Base-by-base conservation (phyloP, 2,113 vertebrate genomes). In the Nothoprocta pentlandii region DNA sequence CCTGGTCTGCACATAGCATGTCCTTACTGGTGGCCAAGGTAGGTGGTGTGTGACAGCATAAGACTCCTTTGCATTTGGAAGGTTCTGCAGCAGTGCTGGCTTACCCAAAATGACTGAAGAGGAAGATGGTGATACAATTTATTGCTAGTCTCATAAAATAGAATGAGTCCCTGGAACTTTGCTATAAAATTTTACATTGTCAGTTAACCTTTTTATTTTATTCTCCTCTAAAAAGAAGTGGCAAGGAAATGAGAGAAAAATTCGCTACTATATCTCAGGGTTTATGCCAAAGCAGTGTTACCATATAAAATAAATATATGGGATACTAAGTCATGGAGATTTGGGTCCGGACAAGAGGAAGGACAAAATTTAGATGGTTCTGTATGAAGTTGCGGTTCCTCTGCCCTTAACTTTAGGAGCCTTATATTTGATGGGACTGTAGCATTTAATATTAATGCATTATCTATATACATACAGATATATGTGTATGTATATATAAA, bases 1-100 rank as follows among this genome's bases (percentile, higher is more conserved):
- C 16, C 68, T 74, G 36, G n/a, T 41, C 20, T 47, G 7, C 22
- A 7, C 17, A 16, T 12, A 71, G 36, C 68, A 21, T 16, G 15
- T 12, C 41, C 10, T 47, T 54, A 30, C 36, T 63, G 41, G 44
- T 80, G 82, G 16, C 36, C 30, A 41, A 34, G 11, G 26, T 2
- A 16, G 4, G 34, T 1, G 0, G 46, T 17, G 11, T 1, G 5
- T 2, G 11, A 10, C 51, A 46, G 32, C 15, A 14, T 26, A 28
- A 66, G 19, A 12, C 32, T 64, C 16, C 61, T 86, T 54, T 89
- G 34, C 61, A 42, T 28, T 28, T 51, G 69, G 36, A 88, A 81
- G 47, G 53, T 13, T 56, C 2, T 34, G 39, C 1, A 16, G 66
- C 34, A 79, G 20, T 47, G 47, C 25, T 84, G 69, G 11, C 11